A percentile compares a stretch with the other conserved stretches of the same genome.
These are phyloP conservation scores for Euschistus heros DNA, from an alignment of 1,140 invertebrate species.

Conservation along the genomic window DNA sequence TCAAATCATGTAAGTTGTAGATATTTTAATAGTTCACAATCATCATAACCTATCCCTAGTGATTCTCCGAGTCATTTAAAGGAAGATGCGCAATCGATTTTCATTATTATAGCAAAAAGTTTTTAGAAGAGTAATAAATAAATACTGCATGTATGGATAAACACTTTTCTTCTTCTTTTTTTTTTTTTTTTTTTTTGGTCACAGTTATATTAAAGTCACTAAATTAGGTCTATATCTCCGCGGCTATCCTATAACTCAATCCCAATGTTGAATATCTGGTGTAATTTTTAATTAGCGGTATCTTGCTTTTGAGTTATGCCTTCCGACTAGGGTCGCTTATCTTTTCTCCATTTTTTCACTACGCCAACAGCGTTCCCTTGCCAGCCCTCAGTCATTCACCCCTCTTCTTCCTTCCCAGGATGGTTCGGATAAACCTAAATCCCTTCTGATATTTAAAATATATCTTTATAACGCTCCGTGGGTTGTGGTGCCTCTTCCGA, in stretches of 20 bases:
- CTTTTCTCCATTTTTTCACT: conserved; percentile 19
- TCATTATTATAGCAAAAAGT: no score
- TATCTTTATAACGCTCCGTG: no score
- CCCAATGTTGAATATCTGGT: conserved; percentile 25
- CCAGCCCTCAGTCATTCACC: neutral
- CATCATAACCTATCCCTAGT: no score
- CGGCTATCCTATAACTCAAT: conserved; percentile 22
- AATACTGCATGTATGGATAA: no score
- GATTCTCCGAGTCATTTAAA: no score
- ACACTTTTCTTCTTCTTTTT: no score
- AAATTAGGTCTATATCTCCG: conserved; percentile 26
- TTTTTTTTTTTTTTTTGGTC: no score
- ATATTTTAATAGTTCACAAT: no score
- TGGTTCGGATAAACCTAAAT: neutral
- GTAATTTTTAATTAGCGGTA: conserved; percentile 28
- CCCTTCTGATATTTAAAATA: conserved; percentile 2
- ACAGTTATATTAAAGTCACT: conserved; percentile 23
- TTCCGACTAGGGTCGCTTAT: conserved; percentile 24
- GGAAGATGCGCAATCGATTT: no score
- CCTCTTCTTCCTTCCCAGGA: neutral
- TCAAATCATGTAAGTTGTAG: no score
- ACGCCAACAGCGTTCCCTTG: neutral
- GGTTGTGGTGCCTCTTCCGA: no score
- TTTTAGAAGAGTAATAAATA: no score
- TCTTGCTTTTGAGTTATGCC: conserved; percentile 25